Percentiles rank a stretch among this genome's conserved stretches.
Conservation (phyloP, 2,888 invertebrate genomes). For the Branchellion lobata region DNA sequence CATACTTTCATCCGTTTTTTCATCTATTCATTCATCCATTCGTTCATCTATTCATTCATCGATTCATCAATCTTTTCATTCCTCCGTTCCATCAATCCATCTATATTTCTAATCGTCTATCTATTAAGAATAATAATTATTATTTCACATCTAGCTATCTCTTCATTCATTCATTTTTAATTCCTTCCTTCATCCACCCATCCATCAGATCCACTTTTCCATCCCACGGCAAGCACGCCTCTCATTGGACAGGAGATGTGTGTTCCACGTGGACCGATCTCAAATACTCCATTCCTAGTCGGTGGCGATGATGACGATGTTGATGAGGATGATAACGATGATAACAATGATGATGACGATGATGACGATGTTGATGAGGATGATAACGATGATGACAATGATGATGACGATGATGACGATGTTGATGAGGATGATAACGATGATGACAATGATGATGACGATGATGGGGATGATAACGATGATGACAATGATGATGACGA, state of each 20-base stretch:
- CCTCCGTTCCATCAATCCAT: too few species aligned
- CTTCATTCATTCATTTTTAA: not conserved
- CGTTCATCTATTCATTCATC: too few species aligned
- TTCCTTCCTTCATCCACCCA: not conserved
- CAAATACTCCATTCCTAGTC: conserved; percentile 67
- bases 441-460: not conserved
- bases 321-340: not conserved
- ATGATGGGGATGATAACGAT: not conserved
- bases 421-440: not conserved
- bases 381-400: not conserved
- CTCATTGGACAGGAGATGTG: conserved; percentile 61
- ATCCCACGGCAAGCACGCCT: conserved; percentile 56
- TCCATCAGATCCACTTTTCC: conserved; percentile 56
- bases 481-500: not conserved
- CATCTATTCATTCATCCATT: too few species aligned
- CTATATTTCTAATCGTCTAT: too few species aligned
- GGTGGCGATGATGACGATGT: conserved; percentile 58
- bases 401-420: not conserved
- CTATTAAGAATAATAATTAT: not conserved
- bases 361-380: not conserved
- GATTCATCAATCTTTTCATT: too few species aligned
- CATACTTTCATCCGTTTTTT: too few species aligned
- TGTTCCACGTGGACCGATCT: conserved; percentile 64
- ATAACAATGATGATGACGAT: too few species aligned
- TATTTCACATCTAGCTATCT: not conserved